Conservation (phyloP, 2,113 vertebrate species). For the Mirounga angustirostris region DNA sequence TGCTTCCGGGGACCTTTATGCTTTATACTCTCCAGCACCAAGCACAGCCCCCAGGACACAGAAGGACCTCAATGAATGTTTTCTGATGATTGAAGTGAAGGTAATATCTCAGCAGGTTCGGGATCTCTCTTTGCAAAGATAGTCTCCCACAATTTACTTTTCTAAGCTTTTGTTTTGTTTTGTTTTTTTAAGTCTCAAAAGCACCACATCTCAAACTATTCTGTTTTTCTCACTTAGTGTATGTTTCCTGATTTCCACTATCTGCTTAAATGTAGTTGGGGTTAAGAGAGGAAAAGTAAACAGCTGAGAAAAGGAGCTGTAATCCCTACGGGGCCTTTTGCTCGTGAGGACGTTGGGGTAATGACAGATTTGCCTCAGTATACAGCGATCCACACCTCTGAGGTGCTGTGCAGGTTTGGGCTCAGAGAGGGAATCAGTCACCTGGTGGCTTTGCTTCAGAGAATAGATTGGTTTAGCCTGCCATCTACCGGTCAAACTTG, state of each 20-base stretch:
- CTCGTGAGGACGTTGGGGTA: background rate
- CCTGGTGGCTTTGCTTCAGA: rapidly evolving
- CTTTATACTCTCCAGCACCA: rapidly evolving
- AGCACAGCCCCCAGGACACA: background rate
- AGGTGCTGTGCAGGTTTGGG: rapidly evolving
- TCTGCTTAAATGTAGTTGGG: background rate
- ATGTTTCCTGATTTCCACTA: background rate
- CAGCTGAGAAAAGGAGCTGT: background rate
- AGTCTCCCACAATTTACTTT: background rate
- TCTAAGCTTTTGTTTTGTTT: background rate
- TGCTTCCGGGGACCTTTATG: too few species aligned
- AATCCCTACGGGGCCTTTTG: background rate
- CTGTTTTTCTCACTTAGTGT: background rate
- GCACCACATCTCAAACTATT: background rate
- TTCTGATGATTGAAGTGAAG: background rate
- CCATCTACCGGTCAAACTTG: conserved; percentile 72
- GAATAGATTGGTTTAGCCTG: conserved; percentile 68
- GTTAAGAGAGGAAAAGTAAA: background rate
- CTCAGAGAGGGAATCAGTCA: background rate
- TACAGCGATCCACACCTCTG: too few species aligned
- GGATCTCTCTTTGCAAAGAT: background rate
- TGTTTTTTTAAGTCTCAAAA: background rate
- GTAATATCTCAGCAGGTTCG: background rate
- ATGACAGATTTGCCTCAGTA: background rate
- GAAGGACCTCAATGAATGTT: background rate